These are phyloP conservation scores for Cephus cinctus DNA, from an alignment of 1,140 invertebrate species.

Conservation along the genomic window DNA sequence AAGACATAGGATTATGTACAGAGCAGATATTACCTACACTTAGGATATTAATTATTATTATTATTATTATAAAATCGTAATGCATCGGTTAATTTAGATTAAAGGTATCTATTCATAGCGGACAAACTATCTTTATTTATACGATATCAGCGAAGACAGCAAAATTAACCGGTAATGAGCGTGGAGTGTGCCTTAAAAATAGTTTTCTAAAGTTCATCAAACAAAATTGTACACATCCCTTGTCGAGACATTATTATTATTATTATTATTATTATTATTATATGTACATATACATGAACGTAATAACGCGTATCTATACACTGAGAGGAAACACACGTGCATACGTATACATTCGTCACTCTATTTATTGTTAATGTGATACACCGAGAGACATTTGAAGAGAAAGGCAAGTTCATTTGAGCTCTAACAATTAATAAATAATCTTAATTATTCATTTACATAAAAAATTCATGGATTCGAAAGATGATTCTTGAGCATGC, in stretches of 20 bases:
- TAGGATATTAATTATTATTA: constrained; percentile 47
- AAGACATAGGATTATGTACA: constrained; percentile 56
- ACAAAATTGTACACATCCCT: constrained; percentile 34
- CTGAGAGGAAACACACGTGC: constrained; percentile 22
- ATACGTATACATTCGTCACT: constrained; percentile 30
- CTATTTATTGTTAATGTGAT: constrained; percentile 44
- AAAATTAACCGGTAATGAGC: constrained; percentile 43
- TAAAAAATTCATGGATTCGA: constrained; percentile 31
- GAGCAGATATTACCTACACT: constrained; percentile 52
- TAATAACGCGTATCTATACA: constrained; percentile 28
- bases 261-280: constrained; percentile 14
- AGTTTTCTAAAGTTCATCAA: constrained; percentile 16
- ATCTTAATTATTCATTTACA: constrained; percentile 37
- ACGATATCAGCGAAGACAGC: constrained; percentile 32
- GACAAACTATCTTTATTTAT: constrained; percentile 43
- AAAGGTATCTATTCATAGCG: constrained; percentile 22
- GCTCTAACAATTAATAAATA: constrained; percentile 33
- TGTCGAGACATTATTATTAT: constrained; percentile 17
- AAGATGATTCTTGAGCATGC: constrained; percentile 31
- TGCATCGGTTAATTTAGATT: constrained; percentile 28
- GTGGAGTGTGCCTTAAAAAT: constrained; percentile 49
- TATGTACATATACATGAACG: constrained; percentile 32
- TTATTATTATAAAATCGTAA: constrained; percentile 34
- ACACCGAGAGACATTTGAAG: constrained; percentile 11
- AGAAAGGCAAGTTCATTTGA: constrained; percentile 20